Conservation (phyloP, 2,797 vertebrate genomes). For the Dromococcyx pavoninus region DNA sequence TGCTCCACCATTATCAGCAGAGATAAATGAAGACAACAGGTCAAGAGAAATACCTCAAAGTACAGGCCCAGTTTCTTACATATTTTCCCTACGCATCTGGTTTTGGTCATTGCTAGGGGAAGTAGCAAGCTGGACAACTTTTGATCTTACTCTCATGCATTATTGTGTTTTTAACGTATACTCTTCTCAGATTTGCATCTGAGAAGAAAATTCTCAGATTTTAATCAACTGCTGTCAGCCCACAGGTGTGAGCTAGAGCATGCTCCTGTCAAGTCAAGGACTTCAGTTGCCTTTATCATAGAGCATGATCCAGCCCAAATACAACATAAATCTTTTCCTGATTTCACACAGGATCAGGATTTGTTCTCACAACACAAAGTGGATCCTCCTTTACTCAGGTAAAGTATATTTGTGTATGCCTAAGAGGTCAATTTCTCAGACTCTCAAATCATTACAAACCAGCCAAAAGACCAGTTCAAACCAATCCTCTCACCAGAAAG, state of each 20-base stretch:
- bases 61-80: background rate
- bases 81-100: background rate
- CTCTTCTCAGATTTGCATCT: background rate
- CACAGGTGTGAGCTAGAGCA: background rate
- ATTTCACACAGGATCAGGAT: background rate
- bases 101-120: background rate
- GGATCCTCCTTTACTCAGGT: background rate
- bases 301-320: background rate
- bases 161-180: accelerated
- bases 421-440: background rate
- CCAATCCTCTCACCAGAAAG: background rate
- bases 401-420: background rate
- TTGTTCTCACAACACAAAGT: background rate
- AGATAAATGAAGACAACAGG: background rate
- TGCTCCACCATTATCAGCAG: background rate
- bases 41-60: background rate
- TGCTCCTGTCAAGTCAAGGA: background rate
- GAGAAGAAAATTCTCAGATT: no score
- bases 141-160: accelerated
- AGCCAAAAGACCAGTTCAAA: background rate
- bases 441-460: background rate
- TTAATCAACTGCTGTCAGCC: background rate
- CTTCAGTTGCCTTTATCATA: background rate
- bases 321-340: background rate
- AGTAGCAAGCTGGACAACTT: background rate